Percentiles rank a stretch among this genome's conserved stretches.
Conservation (phyloP, 2,797 vertebrate species). For the Danio aesculapii region DNA sequence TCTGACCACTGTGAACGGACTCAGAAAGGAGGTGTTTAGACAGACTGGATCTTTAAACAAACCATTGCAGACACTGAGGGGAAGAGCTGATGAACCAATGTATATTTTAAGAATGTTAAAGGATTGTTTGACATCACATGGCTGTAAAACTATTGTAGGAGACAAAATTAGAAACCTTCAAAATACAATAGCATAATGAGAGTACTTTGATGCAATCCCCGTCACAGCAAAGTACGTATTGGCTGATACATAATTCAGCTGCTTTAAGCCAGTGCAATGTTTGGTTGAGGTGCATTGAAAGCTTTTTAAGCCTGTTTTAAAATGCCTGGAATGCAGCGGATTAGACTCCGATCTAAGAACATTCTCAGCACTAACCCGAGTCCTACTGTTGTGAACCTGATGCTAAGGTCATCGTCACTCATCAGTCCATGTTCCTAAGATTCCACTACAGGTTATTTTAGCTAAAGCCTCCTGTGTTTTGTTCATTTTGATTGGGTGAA, state of each 20-base stretch:
- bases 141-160: too few species aligned
- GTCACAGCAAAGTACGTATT: neutral
- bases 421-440: conserved; percentile 2
- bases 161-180: too few species aligned
- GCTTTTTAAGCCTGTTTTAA: conserved; percentile 32
- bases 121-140: too few species aligned
- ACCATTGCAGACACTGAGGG: too few species aligned
- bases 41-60: too few species aligned
- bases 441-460: conserved; percentile 33
- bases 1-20: neutral
- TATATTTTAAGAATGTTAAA: too few species aligned
- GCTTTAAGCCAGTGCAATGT: neutral
- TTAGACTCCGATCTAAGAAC: conserved; percentile 24
- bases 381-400: conserved; percentile 16
- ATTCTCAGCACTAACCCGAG: conserved; percentile 11
- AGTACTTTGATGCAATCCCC: neutral
- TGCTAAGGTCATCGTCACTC: neutral
- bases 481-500: neutral
- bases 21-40: too few species aligned
- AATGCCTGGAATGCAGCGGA: conserved; percentile 40
- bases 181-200: too few species aligned
- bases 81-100: too few species aligned
- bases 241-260: neutral
- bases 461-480: neutral
- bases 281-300: conserved; percentile 17